phyloP scores from a whole-genome alignment of 1,140 invertebrate species.

The Sesamia nonagrioides region DNA sequence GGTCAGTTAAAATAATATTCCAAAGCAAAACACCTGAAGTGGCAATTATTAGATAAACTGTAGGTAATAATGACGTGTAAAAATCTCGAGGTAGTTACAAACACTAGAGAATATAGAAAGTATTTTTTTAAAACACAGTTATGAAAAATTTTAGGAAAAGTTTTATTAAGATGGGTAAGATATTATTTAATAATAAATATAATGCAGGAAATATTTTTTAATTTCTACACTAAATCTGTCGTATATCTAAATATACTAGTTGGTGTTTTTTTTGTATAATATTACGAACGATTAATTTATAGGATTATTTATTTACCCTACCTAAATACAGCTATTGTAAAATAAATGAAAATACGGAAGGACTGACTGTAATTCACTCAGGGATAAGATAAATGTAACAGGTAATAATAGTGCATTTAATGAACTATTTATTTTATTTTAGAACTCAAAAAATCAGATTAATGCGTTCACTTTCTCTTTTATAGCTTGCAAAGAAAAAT shows the following conservation, averaged over 20 bases:
- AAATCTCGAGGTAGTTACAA: slow-evolving; percentile 64
- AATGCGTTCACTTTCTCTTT: too few relatives aligned
- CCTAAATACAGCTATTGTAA: slow-evolving; percentile 44
- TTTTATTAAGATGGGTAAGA: slow-evolving; percentile 58
- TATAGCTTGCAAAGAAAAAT: too few relatives aligned
- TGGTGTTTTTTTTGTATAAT: slow-evolving; percentile 75
- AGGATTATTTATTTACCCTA: slow-evolving; percentile 54
- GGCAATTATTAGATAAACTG: slow-evolving; percentile 52
- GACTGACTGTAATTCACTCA: neutral
- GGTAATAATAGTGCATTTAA: neutral
- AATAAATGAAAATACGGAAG: slow-evolving; percentile 1
- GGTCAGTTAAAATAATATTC: neutral
- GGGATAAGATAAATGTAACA: neutral
- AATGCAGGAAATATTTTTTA: slow-evolving; percentile 60
- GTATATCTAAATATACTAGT: slow-evolving; percentile 72
- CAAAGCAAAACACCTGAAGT: slow-evolving; percentile 31
- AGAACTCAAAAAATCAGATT: neutral
- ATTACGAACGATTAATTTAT: slow-evolving; percentile 57
- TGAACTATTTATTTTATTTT: too few relatives aligned
- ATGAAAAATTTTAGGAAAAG: slow-evolving; percentile 58
- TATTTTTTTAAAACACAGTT: slow-evolving; percentile 58
- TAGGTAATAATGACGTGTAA: slow-evolving; percentile 55
- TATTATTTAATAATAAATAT: slow-evolving; percentile 56
- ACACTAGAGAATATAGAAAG: slow-evolving; percentile 61
- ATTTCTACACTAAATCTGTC: slow-evolving; percentile 55